phyloP scores from a whole-genome alignment of 2,888 invertebrate genomes.

The Melieria crassipennis region DNA sequence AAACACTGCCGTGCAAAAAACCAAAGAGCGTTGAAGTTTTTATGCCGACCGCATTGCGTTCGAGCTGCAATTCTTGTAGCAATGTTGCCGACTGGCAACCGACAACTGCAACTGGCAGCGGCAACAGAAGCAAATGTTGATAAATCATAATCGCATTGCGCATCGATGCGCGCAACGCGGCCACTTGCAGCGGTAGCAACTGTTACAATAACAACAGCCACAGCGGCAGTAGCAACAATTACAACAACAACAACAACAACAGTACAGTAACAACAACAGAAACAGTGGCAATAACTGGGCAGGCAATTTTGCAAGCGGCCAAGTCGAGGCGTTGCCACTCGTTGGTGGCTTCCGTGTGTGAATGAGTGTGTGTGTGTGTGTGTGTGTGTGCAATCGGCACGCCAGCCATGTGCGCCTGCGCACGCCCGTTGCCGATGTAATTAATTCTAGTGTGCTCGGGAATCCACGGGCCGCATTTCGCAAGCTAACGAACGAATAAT shows the following conservation, averaged over 20 bases:
- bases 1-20: too few relatives aligned
- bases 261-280: neutral
- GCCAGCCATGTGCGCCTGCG: too few relatives aligned
- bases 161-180: slow-evolving; percentile 7
- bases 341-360: slow-evolving; percentile 19
- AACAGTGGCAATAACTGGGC: slow-evolving; percentile 1
- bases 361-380: too few relatives aligned
- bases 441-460: slow-evolving; percentile 31
- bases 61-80: neutral
- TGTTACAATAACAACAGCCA: neutral
- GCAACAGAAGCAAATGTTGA: slow-evolving; percentile 22
- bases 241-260: neutral
- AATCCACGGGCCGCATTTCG: slow-evolving; percentile 2
- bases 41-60: too few relatives aligned
- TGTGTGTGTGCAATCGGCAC: too few relatives aligned
- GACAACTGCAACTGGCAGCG: slow-evolving; percentile 14
- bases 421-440: slow-evolving; percentile 21
- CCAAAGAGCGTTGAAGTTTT: too few relatives aligned
- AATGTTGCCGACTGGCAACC: neutral
- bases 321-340: slow-evolving; percentile 32
- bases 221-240: neutral
- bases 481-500: too few relatives aligned
- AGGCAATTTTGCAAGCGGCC: slow-evolving; percentile 13
- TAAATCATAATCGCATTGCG: slow-evolving; percentile 28
- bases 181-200: neutral